Conservation (phyloP, 1,140 invertebrate species). For the Platorchestia sp. region DNA sequence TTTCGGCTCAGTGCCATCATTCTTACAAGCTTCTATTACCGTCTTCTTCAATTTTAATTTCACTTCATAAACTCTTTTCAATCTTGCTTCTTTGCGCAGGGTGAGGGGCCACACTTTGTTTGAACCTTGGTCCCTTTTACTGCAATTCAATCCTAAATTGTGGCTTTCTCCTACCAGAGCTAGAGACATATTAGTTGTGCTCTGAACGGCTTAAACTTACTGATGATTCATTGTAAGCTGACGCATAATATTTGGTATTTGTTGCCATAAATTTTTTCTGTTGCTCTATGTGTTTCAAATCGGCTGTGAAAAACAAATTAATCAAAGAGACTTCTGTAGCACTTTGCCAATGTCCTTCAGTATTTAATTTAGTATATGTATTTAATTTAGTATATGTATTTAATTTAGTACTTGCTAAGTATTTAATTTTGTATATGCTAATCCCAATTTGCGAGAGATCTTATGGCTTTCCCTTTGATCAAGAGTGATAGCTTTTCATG, state of each 20-base stretch:
- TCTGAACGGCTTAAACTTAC: not conserved
- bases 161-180: not conserved
- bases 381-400: not conserved
- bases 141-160: not conserved
- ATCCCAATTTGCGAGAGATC: not conserved
- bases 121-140: not conserved
- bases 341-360: not conserved
- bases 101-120: no score
- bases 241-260: not conserved
- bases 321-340: not conserved
- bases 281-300: not conserved
- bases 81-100: no score
- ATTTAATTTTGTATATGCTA: not conserved
- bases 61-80: no score
- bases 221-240: not conserved
- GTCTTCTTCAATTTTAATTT: no score
- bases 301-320: not conserved
- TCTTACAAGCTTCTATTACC: no score
- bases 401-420: not conserved
- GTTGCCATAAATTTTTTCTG: not conserved
- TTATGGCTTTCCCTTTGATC: not conserved
- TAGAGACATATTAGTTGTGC: not conserved
- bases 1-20: no score
- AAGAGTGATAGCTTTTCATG: not conserved
- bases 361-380: not conserved